These are phyloP conservation scores for Machimus rusticus DNA, from an alignment of 2,888 invertebrate genomes.

Conservation along the genomic window DNA sequence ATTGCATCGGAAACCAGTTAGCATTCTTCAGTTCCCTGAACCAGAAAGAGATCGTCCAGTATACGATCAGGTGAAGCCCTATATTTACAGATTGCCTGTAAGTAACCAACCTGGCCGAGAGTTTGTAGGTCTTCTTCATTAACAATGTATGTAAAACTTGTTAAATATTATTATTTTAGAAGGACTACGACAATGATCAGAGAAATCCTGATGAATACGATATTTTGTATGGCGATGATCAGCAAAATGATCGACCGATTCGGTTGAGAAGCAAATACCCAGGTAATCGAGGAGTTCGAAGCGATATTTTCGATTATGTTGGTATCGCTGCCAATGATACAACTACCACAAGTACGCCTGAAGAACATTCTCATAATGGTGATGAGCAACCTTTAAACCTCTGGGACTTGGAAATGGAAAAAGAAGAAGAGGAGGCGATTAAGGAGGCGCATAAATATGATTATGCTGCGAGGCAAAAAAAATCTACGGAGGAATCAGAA, in stretches of 20 bases:
- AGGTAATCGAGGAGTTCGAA: slow-evolving; percentile 60
- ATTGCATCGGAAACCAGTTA: slow-evolving; percentile 12
- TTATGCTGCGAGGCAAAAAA: slow-evolving; percentile 38
- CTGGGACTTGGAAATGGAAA: slow-evolving; percentile 68
- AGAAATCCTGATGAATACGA: slow-evolving; percentile 57
- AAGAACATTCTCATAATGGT: slow-evolving; percentile 41
- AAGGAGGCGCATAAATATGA: slow-evolving; percentile 53
- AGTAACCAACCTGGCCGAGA: slow-evolving; percentile 45
- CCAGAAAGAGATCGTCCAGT: not conserved
- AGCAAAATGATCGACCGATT: slow-evolving; percentile 57
- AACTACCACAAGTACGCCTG: not conserved
- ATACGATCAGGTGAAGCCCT: slow-evolving; percentile 36
- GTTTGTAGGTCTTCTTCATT: slow-evolving; percentile 48
- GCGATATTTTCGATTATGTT: slow-evolving; percentile 49
- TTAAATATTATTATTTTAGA: slow-evolving; percentile 50
- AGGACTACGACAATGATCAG: slow-evolving; percentile 52
- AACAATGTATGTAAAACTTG: too few species aligned
- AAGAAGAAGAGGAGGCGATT: slow-evolving; percentile 64
- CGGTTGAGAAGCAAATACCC: slow-evolving; percentile 60
- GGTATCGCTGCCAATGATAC: not conserved
- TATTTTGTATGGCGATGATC: slow-evolving; percentile 57
- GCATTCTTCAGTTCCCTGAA: slow-evolving; percentile 8
- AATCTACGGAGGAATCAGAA: slow-evolving; percentile 42
- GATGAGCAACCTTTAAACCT: slow-evolving; percentile 57
- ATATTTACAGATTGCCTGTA: slow-evolving; percentile 45